Conservation (phyloP, 2,797 vertebrate genomes). For the Hybognathus amarus region DNA sequence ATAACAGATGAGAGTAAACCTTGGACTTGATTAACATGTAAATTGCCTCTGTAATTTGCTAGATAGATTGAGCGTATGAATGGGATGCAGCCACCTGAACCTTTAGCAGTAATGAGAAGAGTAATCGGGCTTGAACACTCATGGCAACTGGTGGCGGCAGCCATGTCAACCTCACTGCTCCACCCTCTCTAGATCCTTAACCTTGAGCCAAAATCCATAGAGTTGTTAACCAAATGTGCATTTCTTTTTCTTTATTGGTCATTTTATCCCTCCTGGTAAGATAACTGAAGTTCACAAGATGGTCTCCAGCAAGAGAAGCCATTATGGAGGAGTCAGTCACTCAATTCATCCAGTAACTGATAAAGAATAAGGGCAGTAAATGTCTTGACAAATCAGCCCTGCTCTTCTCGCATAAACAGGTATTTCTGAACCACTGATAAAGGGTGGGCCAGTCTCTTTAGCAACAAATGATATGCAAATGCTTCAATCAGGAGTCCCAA, state of each 20-base stretch:
- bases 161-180: conserved; percentile 25
- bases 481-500: conserved; percentile 67
- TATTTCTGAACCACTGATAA: conserved; percentile 62
- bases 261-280: conserved; percentile 53
- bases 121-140: conserved; percentile 51
- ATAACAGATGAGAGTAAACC: conserved; percentile 59
- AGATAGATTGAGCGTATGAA: conserved; percentile 59
- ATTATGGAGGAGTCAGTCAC: conserved; percentile 65
- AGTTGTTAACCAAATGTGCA: not conserved
- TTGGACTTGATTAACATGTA: conserved; percentile 62
- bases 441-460: conserved; percentile 55
- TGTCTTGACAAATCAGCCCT: conserved; percentile 62
- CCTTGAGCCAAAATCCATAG: conserved; percentile 19
- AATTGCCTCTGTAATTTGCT: conserved; percentile 59
- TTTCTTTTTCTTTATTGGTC: not conserved
- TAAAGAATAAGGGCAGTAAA: conserved; percentile 63
- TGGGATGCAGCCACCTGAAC: conserved; percentile 59
- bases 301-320: conserved; percentile 60
- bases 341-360: conserved; percentile 69
- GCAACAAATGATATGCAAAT: conserved; percentile 70
- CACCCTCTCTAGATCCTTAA: conserved; percentile 19
- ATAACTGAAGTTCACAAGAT: conserved; percentile 55
- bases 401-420: conserved; percentile 58
- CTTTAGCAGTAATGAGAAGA: conserved; percentile 59
- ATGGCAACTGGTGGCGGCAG: conserved; percentile 8